Evolutionary conservation across 1,140 invertebrate species (phyloP).

Genomic region (Eumaeus atala): DNA sequence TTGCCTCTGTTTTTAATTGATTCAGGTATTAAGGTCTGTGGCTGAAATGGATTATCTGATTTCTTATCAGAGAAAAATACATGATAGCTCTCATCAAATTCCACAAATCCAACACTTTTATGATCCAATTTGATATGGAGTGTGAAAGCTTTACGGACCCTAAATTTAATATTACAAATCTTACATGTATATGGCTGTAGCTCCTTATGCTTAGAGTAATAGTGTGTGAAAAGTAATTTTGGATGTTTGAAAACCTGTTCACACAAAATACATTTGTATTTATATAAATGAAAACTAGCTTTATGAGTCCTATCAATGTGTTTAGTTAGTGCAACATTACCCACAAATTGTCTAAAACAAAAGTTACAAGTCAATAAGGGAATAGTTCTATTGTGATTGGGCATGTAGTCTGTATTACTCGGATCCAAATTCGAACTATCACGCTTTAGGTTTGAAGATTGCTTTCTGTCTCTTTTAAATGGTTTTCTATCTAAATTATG

Average conservation of each 20-base stretch:
- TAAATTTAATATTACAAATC: slow-evolving; percentile 47
- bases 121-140: slow-evolving; percentile 54
- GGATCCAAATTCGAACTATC: slow-evolving; percentile 30
- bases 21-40: slow-evolving; percentile 7
- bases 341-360: slow-evolving; percentile 44
- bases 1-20: slow-evolving; percentile 4
- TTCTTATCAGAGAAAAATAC: slow-evolving; percentile 51
- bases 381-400: slow-evolving; percentile 32
- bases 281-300: slow-evolving; percentile 37
- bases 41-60: slow-evolving; percentile 36
- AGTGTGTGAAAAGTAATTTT: slow-evolving; percentile 50
- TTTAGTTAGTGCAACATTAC: slow-evolving; percentile 32
- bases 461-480: slow-evolving; percentile 25
- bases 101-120: slow-evolving; percentile 49
- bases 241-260: slow-evolving; percentile 48
- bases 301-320: slow-evolving; percentile 48
- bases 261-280: slow-evolving; percentile 51
- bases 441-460: slow-evolving; percentile 39
- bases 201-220: slow-evolving; percentile 42
- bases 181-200: slow-evolving; percentile 52
- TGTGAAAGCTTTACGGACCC: slow-evolving; percentile 49
- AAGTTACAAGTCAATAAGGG: slow-evolving; percentile 37
- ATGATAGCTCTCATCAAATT: slow-evolving; percentile 56
- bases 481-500: not conserved
- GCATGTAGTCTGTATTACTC: slow-evolving; percentile 29